Evolutionary conservation across 2,113 vertebrate species (phyloP).

Genomic region (Catharus fuscescens): DNA sequence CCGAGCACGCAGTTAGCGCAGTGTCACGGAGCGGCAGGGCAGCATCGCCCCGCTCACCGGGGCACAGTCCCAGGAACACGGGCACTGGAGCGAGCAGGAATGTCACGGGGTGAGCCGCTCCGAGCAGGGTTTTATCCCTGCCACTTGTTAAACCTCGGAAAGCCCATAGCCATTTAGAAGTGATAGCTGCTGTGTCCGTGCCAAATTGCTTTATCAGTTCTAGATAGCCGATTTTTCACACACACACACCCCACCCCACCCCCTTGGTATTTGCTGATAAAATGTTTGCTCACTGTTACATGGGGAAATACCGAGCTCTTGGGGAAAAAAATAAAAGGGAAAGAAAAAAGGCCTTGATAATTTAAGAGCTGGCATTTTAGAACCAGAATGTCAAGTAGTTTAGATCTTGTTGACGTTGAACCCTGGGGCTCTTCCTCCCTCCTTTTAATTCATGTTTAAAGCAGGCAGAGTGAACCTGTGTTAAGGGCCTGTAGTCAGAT

Average conservation of each 20-base stretch:
- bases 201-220: conserved; percentile 45
- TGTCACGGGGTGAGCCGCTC: rapidly evolving
- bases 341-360: not conserved
- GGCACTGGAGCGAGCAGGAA: conserved; percentile 3
- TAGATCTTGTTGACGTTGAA: conserved; percentile 16
- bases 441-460: conserved; percentile 30
- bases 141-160: not conserved
- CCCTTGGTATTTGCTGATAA: conserved; percentile 19
- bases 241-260: not conserved
- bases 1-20: conserved; percentile 24
- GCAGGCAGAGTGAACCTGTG: not conserved
- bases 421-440: conserved; percentile 15
- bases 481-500: not conserved
- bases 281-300: conserved; percentile 36
- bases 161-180: not conserved
- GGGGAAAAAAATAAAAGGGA: not conserved
- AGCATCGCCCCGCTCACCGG: not conserved
- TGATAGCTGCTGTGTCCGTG: not conserved
- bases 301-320: not conserved
- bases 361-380: conserved; percentile 56
- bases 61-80: not conserved
- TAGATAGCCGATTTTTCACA: not conserved
- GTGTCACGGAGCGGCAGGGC: not conserved
- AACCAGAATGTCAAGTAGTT: conserved; percentile 47
- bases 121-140: not conserved